Base-by-base conservation (phyloP, 2,797 vertebrate genomes). In the Gadopsis marmoratus region DNA sequence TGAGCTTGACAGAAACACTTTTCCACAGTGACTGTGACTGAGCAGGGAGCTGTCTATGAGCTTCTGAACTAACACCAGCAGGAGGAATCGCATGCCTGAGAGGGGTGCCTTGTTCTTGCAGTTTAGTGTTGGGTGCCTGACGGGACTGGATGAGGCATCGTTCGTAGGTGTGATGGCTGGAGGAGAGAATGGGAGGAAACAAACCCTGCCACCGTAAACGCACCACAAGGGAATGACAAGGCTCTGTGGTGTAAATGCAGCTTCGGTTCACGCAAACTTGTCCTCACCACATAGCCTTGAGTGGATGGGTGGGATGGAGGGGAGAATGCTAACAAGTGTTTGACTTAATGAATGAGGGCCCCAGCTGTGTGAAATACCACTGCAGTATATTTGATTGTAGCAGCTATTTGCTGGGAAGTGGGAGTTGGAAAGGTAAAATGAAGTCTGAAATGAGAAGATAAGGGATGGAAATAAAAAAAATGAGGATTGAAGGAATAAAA, bases 311-410 rank as follows among this genome's bases (percentile, higher is more conserved):
- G n/a, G 29, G 29, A 39, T 7, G 19, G 4, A 4, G 60, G 17
- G 4, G 21, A 19, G 19, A 23, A 62, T 59, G 73, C 83, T 90
- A 91, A 90, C 88, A 93, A 92, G 87, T 86, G 78, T 82, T 81
- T 29, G 74, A 54, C 83, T 90, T 90, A 81, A 92, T 87, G 86
- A 92, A 86, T 64, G 78, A 86, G 73, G 51, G 23, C 61, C 67
- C 53, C 33, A 21, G 47, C 86, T 83, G 81, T 59, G 54, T 68
- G 81, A 85, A 90, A 87, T 31, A 64, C 68, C 26, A 74, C 84
- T 83, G 84, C 83, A 84, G 86, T 73, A 60, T 81, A 63, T 90
- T 88, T 88, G 83, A 91, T 82, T 74, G 78, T 80, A 80, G 79
- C 72, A 83, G 58, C 81, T 67, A 62, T 78, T 79, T 75, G 31